Base-by-base conservation (phyloP, 2,888 invertebrate species). In the Drosophila neotestacea region DNA sequence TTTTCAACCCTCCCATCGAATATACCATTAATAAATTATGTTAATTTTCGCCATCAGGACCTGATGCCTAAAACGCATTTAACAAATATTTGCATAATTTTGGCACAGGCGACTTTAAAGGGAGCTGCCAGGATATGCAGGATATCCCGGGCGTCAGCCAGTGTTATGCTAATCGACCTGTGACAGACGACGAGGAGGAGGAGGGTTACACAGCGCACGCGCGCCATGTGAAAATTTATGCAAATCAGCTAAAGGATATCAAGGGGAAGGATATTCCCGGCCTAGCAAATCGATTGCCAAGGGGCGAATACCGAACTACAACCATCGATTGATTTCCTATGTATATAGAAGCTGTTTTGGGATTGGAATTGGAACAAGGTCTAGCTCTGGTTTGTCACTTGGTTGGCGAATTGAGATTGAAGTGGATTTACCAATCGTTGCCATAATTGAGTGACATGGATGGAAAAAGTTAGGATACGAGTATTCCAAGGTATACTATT, bases 121-220 rank as follows among this genome's bases (percentile, higher is more conserved):
- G 42, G 60, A 61, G 63, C 56, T 58, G 66, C 36, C 54, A 36
- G 51, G 47, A 48, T 30, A 48, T 38, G 60, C 55, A 47, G 63
- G 44, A 62, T 58, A 51, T 59, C 50, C 47, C n/a, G 30, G 47
- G 50, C 47, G 10, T n/a, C 60, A 78, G 77, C 63, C 80, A 79
- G 81, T 88, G 90, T 90, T 91, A 91, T 91, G 91, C 91, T 82
- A 91, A 91, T 90, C 84, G 70, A 90, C 90, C 91, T 91, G 91
- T 56, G 70, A 51, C 39, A 30, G 7, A 50, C 16, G 7, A 42
- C 16, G 7, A 64, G 48, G 16, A 62, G 73, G 55, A 64, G 62
- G 68, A 72, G 76, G 70, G 67, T 58, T 36, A 47, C 47, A 32
- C 59, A 55, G 70, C 85, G 74, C 82, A 85, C 85, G 75, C 86